Base-by-base conservation (phyloP, 2,888 invertebrate genomes). In the Lasioglossum pauxillum region DNA sequence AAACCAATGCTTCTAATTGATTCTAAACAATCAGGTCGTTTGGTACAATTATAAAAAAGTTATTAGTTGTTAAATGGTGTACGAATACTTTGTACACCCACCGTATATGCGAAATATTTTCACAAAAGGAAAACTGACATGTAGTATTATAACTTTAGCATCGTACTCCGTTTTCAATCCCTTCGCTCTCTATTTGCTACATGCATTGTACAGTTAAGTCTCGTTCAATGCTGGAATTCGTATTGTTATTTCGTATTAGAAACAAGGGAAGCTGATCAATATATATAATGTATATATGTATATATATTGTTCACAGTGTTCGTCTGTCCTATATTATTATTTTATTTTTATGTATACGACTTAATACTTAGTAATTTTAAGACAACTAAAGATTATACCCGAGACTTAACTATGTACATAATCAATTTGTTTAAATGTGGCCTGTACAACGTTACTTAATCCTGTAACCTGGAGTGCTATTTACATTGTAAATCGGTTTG, bases 401-500 rank as follows among this genome's bases (percentile, higher is more conserved):
- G 71, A 77, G 41, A 79, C n/a, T 82, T 76, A 78, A 71, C 67
- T 86, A 60, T 69, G 35, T 76, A 86, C 64, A 75, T 44, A 44
- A 82, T 75, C 49, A 67, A 77, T 60, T 35, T 77, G 19, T 27
- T 44, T 35, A 53, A 35, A 67, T 73, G 78, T 87, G 87, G 83
- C 64, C 83, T 80, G 80, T 80, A 80, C 73, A 80, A 73, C 12
- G 69, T 41, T 76, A 31, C 44, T 35, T 35, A 27, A 79, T 64
- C 5, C 27, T 78, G 78, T 75, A 80, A 71, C 75, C 31, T 49
- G 60, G 60, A 53, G 27, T 35, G 60, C 57, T 86, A 86, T 78
- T 85, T 86, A 86, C 85, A 85, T 60, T 69, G 72, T 72, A 86
- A 75, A 75, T 83, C 67, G 23, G 38, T 78, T 86, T 73, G 57